Evolutionary conservation across 2,888 invertebrate species (phyloP).

Genomic region (Hirudinaria manillensis): DNA sequence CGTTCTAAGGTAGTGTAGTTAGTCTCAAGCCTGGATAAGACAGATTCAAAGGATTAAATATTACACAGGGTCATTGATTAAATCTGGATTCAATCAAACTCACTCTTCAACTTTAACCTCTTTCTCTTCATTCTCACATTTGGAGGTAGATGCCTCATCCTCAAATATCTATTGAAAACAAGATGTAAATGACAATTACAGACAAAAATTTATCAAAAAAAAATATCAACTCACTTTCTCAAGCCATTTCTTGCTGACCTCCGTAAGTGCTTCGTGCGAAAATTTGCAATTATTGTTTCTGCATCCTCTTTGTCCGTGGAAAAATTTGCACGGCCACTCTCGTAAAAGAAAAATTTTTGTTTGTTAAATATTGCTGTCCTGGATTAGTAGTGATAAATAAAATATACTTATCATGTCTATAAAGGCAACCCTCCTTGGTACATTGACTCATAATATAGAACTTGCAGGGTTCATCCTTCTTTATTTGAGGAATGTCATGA

Average conservation of each 20-base stretch:
- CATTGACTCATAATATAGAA: slow-evolving; percentile 31
- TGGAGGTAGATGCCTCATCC: too few relatives aligned
- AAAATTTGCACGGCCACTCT: slow-evolving; percentile 26
- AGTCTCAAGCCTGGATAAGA: too few relatives aligned
- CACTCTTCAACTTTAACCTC: too few relatives aligned
- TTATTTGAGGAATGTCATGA: slow-evolving; percentile 28
- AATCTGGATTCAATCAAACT: too few relatives aligned
- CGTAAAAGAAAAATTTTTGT: neutral
- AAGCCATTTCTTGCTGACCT: neutral
- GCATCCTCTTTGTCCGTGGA: slow-evolving; percentile 3
- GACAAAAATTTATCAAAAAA: too few relatives aligned
- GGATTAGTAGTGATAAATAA: neutral
- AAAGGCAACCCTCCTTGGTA: slow-evolving; percentile 25
- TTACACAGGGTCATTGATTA: too few relatives aligned
- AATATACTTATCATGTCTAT: slow-evolving; percentile 27
- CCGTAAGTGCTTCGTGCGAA: slow-evolving; percentile 6
- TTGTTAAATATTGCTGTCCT: neutral
- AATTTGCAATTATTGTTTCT: slow-evolving; percentile 12
- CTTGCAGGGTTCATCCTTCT: slow-evolving; percentile 32
- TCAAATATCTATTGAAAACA: too few relatives aligned
- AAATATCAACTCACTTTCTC: neutral
- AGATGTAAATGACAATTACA: too few relatives aligned
- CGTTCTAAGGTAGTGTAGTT: too few relatives aligned
- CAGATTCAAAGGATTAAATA: too few relatives aligned
- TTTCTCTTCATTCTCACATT: too few relatives aligned